Evolutionary conservation across 1,140 invertebrate species (phyloP).

Genomic region (Anastrepha ludens): DNA sequence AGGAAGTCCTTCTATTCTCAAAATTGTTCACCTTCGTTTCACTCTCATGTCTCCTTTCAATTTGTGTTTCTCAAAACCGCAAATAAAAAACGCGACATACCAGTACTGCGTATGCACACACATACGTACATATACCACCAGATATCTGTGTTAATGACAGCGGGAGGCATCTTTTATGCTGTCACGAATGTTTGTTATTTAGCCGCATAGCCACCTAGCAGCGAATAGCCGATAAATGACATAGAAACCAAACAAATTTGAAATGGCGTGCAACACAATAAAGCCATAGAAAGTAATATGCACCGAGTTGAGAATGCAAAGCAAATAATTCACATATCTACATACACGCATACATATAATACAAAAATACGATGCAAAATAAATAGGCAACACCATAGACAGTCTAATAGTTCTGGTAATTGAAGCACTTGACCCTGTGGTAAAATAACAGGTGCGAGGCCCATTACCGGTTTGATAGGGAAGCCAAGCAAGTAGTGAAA

Average conservation of each 20-base stretch:
- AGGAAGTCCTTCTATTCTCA: no score
- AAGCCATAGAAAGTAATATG: background rate
- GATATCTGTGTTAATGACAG: background rate
- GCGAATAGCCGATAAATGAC: constrained; percentile 18
- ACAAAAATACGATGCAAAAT: no score
- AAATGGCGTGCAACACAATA: background rate
- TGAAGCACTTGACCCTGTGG: background rate
- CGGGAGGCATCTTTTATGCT: background rate
- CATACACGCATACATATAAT: no score
- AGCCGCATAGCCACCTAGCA: background rate
- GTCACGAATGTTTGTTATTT: background rate
- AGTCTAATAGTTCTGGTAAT: background rate
- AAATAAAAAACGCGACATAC: background rate
- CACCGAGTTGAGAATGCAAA: no score
- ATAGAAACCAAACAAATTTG: constrained; percentile 45
- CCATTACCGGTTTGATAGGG: background rate
- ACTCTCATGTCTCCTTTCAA: no score
- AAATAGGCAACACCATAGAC: background rate
- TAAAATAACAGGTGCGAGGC: background rate
- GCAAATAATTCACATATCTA: no score
- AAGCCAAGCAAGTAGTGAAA: constrained; percentile 15
- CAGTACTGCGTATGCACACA: background rate
- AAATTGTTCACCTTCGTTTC: no score
- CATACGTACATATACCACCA: background rate
- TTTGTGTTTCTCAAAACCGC: background rate